Percentiles rank a stretch among this genome's conserved stretches.
These are phyloP conservation scores for Dyspetes luteomarginatus DNA, from an alignment of 2,888 invertebrate species.

Conservation along the genomic window DNA sequence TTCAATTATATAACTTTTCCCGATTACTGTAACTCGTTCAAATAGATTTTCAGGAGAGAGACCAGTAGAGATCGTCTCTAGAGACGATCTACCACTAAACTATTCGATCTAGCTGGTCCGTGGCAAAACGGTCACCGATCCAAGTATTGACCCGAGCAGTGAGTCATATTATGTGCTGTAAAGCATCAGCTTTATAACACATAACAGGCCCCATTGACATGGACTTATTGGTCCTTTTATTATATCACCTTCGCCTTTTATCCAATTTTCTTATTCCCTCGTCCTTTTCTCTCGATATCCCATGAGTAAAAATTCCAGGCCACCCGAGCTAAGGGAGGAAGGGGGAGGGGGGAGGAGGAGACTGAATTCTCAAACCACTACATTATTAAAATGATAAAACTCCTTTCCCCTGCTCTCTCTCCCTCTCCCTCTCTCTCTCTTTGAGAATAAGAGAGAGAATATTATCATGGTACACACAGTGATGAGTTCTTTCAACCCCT, in stretches of 20 bases:
- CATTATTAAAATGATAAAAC: not conserved
- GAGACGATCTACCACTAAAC: no score
- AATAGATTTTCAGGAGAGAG: not conserved
- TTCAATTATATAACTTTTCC: not conserved
- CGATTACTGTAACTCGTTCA: not conserved
- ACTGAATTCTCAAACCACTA: not conserved
- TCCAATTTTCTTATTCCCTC: not conserved
- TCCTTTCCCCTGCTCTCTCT: no score
- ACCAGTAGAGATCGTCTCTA: not conserved
- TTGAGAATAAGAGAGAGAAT: not conserved
- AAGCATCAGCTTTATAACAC: no score
- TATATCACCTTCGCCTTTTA: conserved; percentile 29
- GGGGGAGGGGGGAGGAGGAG: not conserved
- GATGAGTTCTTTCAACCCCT: not conserved
- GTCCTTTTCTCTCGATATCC: not conserved
- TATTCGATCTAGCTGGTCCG: no score
- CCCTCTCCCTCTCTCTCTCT: no score
- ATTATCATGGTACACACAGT: not conserved
- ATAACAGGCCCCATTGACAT: no score
- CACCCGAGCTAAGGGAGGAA: not conserved
- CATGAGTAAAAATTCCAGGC: conserved; percentile 9
- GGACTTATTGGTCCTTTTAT: conserved; percentile 26
- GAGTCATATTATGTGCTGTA: no score
- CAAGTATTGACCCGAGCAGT: no score
- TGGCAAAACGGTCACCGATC: no score